Conservation (phyloP, 2,113 vertebrate genomes). For the Bubo scandiacus region DNA sequence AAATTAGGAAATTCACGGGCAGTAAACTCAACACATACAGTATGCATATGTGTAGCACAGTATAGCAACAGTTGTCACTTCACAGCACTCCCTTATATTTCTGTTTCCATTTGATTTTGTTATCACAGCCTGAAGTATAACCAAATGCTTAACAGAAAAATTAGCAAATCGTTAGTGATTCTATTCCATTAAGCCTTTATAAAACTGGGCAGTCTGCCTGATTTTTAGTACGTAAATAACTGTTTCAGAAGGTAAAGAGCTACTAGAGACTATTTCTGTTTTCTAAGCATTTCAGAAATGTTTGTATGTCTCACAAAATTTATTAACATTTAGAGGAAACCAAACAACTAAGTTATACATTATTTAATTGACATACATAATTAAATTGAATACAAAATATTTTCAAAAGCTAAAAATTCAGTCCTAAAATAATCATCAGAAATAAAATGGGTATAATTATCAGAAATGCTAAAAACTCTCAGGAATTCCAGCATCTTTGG, state of each 20-base stretch:
- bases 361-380: not conserved
- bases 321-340: not conserved
- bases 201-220: not conserved
- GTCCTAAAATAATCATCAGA: not conserved
- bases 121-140: not conserved
- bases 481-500: not conserved
- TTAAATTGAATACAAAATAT: not conserved
- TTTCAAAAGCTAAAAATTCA: not conserved
- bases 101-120: not conserved
- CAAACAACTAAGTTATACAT: not conserved
- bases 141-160: not conserved
- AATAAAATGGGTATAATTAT: rapidly evolving
- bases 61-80: not conserved
- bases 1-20: not conserved
- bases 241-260: not conserved
- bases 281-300: not conserved
- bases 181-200: not conserved
- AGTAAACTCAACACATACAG: not conserved
- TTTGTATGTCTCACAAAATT: not conserved
- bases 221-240: not conserved
- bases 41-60: rapidly evolving
- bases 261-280: not conserved
- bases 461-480: not conserved
- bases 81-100: not conserved
- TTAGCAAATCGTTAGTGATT: not conserved